phyloP scores from a whole-genome alignment of 2,797 vertebrate species.

The Adrianichthys oophorus region DNA sequence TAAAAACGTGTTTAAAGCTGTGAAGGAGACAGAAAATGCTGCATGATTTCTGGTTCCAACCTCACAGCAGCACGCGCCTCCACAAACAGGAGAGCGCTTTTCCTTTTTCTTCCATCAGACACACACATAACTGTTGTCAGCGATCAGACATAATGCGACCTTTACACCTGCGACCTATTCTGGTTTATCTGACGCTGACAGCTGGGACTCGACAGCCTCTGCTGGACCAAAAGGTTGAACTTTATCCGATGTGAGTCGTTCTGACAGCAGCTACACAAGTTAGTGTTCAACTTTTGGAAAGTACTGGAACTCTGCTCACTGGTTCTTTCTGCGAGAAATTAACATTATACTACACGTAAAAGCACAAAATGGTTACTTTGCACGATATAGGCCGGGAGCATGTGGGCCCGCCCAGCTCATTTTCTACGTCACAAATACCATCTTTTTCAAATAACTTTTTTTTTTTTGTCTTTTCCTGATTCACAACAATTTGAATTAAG shows the following conservation, averaged over 20 bases:
- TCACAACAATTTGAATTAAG: too few relatives aligned
- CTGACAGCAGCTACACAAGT: slow-evolving; percentile 61
- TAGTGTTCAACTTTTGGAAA: slow-evolving; percentile 35
- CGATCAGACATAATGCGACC: slow-evolving; percentile 38
- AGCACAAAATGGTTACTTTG: too few relatives aligned
- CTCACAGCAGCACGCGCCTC: slow-evolving; percentile 15
- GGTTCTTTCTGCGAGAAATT: too few relatives aligned
- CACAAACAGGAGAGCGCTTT: slow-evolving; percentile 17
- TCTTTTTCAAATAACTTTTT: too few relatives aligned
- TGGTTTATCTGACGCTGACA: slow-evolving; percentile 40
- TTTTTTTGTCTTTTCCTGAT: too few relatives aligned
- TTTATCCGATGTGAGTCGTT: slow-evolving; percentile 52
- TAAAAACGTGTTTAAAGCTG: slow-evolving; percentile 63
- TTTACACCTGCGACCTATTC: slow-evolving; percentile 62
- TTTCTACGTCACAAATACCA: too few relatives aligned
- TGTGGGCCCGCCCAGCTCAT: too few relatives aligned
- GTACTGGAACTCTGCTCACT: too few relatives aligned
- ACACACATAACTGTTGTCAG: slow-evolving; percentile 21
- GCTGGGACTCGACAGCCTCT: slow-evolving; percentile 45
- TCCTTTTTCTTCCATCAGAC: slow-evolving; percentile 7
- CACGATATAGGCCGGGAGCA: too few relatives aligned
- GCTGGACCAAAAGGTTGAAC: slow-evolving; percentile 54
- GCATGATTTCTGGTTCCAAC: slow-evolving; percentile 26
- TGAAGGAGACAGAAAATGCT: slow-evolving; percentile 29
- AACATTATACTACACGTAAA: too few relatives aligned